These are phyloP conservation scores for Rostratula benghalensis DNA, from an alignment of 2,113 vertebrate species.

Conservation along the genomic window DNA sequence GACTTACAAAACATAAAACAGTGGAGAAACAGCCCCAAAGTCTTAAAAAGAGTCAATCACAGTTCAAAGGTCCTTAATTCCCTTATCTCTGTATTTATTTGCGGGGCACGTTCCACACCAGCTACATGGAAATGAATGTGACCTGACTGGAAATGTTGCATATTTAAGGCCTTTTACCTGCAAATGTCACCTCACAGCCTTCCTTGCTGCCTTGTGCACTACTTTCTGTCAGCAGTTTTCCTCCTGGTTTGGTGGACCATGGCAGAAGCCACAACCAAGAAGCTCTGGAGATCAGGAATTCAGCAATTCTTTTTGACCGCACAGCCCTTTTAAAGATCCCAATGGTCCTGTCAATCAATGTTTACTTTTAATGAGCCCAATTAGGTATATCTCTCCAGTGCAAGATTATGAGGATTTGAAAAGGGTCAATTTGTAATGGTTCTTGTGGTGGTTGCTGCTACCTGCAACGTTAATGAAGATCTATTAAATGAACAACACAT, in stretches of 20 bases:
- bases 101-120: accelerated
- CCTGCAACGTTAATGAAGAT: slow-evolving; percentile 29
- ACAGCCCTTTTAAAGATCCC: background rate
- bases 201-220: background rate
- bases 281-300: background rate
- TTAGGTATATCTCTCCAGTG: slow-evolving; percentile 33
- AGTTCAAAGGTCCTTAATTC: background rate
- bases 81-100: background rate
- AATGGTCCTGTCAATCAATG: slow-evolving; percentile 4
- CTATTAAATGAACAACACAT: slow-evolving; percentile 36
- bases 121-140: background rate
- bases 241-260: background rate
- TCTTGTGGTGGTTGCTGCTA: background rate
- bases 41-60: background rate
- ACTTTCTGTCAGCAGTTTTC: background rate
- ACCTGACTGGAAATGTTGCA: background rate
- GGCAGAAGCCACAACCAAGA: background rate
- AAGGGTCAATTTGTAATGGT: slow-evolving; percentile 26
- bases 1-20: background rate
- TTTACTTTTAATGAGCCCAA: slow-evolving; percentile 51
- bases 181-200: background rate
- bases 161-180: background rate
- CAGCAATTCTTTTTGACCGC: background rate
- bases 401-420: slow-evolving; percentile 28
- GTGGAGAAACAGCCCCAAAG: background rate